These are phyloP conservation scores for Hyposoter didymator DNA, from an alignment of 2,888 invertebrate species.

Conservation along the genomic window DNA sequence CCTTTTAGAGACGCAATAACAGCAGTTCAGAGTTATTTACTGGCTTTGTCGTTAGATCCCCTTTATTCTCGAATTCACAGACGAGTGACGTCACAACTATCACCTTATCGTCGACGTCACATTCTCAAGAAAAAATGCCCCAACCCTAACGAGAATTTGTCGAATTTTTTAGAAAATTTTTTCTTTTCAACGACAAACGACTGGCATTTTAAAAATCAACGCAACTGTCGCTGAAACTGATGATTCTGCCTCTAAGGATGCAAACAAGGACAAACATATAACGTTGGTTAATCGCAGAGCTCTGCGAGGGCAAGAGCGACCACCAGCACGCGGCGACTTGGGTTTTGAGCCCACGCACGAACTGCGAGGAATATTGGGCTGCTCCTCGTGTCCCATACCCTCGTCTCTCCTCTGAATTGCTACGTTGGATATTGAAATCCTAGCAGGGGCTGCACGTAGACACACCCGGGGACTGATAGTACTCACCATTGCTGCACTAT, in stretches of 20 bases:
- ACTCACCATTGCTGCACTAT: constrained; percentile 38
- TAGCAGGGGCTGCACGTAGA: constrained; percentile 52
- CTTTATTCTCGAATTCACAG: not conserved
- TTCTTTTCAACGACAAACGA: too few species aligned
- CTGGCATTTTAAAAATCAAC: not conserved
- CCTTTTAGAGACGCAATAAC: constrained; percentile 64
- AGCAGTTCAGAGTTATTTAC: constrained; percentile 71
- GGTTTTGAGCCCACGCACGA: constrained; percentile 57
- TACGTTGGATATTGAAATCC: constrained; percentile 67
- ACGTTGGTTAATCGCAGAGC: constrained; percentile 34
- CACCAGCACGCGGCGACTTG: constrained; percentile 55
- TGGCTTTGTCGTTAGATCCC: constrained; percentile 46
- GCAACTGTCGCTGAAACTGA: not conserved
- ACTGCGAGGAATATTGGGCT: constrained; percentile 63
- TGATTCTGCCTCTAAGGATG: not conserved
- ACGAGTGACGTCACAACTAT: not conserved
- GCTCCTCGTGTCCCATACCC: constrained; percentile 31
- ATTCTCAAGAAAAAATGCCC: not conserved
- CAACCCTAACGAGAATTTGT: not conserved
- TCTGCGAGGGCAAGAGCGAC: constrained; percentile 19
- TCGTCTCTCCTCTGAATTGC: constrained; percentile 35
- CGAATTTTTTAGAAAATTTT: too few species aligned
- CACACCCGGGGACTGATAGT: constrained; percentile 48
- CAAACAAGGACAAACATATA: not conserved
- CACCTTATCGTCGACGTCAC: not conserved